phyloP scores from a whole-genome alignment of 2,797 vertebrate genomes.

The Takifugu ocellatus region DNA sequence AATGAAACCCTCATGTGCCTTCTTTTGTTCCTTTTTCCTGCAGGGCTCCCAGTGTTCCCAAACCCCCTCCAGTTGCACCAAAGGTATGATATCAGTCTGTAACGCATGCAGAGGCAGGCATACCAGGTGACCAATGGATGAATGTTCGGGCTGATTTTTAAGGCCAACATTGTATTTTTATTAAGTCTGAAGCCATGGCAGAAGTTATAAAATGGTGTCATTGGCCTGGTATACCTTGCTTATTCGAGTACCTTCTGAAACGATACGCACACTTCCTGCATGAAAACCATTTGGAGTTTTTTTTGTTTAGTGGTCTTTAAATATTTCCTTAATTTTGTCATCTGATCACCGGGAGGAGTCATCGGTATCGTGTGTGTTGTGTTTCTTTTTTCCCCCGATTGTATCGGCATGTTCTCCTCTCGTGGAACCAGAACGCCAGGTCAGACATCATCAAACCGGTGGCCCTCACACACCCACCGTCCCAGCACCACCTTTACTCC shows the following conservation, averaged over 20 bases:
- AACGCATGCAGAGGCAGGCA: not conserved
- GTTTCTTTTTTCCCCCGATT: slow-evolving; percentile 36
- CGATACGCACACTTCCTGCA: slow-evolving; percentile 39
- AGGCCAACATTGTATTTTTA: not conserved
- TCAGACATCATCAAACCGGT: slow-evolving; percentile 94
- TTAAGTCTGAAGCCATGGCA: not conserved
- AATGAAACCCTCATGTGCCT: slow-evolving; percentile 7
- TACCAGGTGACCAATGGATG: slow-evolving; percentile 7
- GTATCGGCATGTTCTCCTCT: slow-evolving; percentile 70
- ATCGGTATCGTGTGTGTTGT: slow-evolving; percentile 47
- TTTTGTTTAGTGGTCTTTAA: not conserved
- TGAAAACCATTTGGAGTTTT: slow-evolving; percentile 17
- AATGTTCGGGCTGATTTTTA: not conserved
- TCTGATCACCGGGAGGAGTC: slow-evolving; percentile 10
- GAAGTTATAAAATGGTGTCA: not conserved
- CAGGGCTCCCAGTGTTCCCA: slow-evolving; percentile 78
- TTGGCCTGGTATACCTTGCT: slow-evolving; percentile 29
- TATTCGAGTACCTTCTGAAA: slow-evolving; percentile 47
- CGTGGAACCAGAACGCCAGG: slow-evolving; percentile 78
- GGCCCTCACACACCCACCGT: slow-evolving; percentile 82
- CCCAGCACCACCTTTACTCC: slow-evolving; percentile 56
- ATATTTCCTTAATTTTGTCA: not conserved
- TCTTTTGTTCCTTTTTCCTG: slow-evolving; percentile 21
- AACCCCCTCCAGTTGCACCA: slow-evolving; percentile 78
- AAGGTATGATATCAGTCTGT: slow-evolving; percentile 74